Evolutionary conservation across 2,113 vertebrate genomes (phyloP).

Genomic region (Grus americana): DNA sequence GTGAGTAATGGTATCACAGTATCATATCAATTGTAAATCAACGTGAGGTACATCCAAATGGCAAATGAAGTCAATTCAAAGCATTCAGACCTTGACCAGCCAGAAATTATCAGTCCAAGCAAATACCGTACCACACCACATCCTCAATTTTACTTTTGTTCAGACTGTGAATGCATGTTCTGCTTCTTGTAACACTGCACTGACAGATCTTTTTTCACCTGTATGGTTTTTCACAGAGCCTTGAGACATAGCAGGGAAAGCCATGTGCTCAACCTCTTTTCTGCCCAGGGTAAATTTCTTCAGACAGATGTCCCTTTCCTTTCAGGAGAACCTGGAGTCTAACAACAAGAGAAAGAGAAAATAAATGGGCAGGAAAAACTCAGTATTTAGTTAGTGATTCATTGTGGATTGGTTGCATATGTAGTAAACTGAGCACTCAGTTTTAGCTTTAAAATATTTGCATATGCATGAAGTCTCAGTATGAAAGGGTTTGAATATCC

Average conservation of each 20-base stretch:
- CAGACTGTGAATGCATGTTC: neutral
- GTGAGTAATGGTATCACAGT: neutral
- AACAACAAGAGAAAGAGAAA: conserved; percentile 21
- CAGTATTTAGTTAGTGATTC: neutral
- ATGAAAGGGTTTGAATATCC: neutral
- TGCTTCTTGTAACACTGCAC: conserved; percentile 47
- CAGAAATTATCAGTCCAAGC: conserved; percentile 17
- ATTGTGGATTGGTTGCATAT: conserved; percentile 2
- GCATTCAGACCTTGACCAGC: neutral
- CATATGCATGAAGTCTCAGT: neutral
- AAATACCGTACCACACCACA: neutral
- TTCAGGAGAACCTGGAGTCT: conserved; percentile 12
- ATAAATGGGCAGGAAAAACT: conserved; percentile 31
- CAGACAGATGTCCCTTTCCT: conserved; percentile 33
- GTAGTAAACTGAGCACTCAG: neutral
- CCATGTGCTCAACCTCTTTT: conserved; percentile 53
- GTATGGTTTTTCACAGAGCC: conserved; percentile 1
- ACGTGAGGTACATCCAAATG: neutral
- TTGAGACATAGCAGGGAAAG: conserved; percentile 29
- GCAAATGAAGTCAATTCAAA: neutral
- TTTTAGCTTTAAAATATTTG: conserved; percentile 19
- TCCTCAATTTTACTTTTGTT: conserved; percentile 28
- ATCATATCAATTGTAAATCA: conserved; percentile 1
- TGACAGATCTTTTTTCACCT: conserved; percentile 59
- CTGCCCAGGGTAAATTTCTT: conserved; percentile 31